These are phyloP conservation scores for Tadarida brasiliensis DNA, from an alignment of 2,797 vertebrate species.

Conservation along the genomic window DNA sequence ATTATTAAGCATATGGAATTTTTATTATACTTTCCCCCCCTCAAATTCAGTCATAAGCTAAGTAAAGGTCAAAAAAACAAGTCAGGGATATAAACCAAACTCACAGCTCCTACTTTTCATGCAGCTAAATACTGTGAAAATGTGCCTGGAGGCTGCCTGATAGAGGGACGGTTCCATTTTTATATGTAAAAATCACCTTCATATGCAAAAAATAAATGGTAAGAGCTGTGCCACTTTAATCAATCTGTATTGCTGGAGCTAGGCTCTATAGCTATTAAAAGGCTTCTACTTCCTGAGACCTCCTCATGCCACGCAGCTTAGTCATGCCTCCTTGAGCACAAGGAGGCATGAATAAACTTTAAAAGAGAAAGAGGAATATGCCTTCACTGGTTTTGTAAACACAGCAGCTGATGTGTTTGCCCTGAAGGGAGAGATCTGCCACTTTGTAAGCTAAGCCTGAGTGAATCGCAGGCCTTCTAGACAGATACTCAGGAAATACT, in stretches of 20 bases:
- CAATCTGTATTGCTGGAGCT: conserved; percentile 70
- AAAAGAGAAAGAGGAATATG: conserved; percentile 68
- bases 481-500: conserved; percentile 62
- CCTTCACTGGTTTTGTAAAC: conserved; percentile 77
- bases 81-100: neutral
- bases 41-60: neutral
- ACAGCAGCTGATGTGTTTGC: conserved; percentile 64
- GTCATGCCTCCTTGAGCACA: conserved; percentile 78
- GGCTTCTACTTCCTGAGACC: conserved; percentile 47
- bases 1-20: neutral
- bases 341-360: conserved; percentile 73
- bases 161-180: conserved; percentile 65
- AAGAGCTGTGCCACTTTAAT: conserved; percentile 68
- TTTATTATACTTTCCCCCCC: neutral
- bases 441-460: conserved; percentile 80
- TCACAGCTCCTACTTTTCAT: neutral
- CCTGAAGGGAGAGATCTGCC: conserved; percentile 81
- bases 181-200: conserved; percentile 70
- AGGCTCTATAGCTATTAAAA: conserved; percentile 78
- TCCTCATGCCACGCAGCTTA: conserved; percentile 72
- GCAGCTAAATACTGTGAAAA: conserved; percentile 67
- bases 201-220: conserved; percentile 73
- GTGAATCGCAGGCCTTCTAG: conserved; percentile 66
- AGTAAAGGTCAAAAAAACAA: conserved; percentile 71
- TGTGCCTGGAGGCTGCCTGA: conserved; percentile 75